These are phyloP conservation scores for Hemaris fuciformis DNA, from an alignment of 2,888 invertebrate genomes.

Conservation along the genomic window DNA sequence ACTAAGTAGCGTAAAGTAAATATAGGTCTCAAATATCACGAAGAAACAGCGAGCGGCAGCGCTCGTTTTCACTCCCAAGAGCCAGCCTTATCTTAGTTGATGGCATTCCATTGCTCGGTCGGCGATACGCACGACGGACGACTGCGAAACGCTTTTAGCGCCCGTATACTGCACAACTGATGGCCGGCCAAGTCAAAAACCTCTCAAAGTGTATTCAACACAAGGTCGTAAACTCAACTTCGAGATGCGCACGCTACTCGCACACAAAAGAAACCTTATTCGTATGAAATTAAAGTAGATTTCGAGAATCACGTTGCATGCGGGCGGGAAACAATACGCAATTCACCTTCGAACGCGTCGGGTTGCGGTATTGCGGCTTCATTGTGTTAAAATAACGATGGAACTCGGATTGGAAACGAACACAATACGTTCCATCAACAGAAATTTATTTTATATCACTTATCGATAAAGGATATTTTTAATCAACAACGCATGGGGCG, in stretches of 20 bases:
- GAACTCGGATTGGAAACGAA: conserved; percentile 67
- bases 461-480: conserved; percentile 38
- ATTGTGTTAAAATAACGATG: conserved; percentile 79
- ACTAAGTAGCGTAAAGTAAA: conserved; percentile 23
- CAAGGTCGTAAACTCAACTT: conserved; percentile 40
- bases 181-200: conserved; percentile 32
- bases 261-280: conserved; percentile 74
- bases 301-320: conserved; percentile 73
- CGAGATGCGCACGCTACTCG: conserved; percentile 31
- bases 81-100: conserved; percentile 75
- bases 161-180: conserved; percentile 57
- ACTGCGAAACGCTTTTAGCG: conserved; percentile 81
- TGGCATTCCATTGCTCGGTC: conserved; percentile 75
- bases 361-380: conserved; percentile 81
- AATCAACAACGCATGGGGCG: conserved; percentile 25
- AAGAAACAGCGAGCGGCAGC: conserved; percentile 44
- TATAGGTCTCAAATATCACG: conserved; percentile 54
- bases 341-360: conserved; percentile 80
- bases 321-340: conserved; percentile 80
- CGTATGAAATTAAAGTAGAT: conserved; percentile 69
- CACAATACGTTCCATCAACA: conserved; percentile 63
- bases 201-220: conserved; percentile 28
- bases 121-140: conserved; percentile 77
- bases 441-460: conserved; percentile 49
- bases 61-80: conserved; percentile 53